Evolutionary conservation across 2,113 vertebrate genomes (phyloP).

Genomic region (Galemys pyrenaicus): DNA sequence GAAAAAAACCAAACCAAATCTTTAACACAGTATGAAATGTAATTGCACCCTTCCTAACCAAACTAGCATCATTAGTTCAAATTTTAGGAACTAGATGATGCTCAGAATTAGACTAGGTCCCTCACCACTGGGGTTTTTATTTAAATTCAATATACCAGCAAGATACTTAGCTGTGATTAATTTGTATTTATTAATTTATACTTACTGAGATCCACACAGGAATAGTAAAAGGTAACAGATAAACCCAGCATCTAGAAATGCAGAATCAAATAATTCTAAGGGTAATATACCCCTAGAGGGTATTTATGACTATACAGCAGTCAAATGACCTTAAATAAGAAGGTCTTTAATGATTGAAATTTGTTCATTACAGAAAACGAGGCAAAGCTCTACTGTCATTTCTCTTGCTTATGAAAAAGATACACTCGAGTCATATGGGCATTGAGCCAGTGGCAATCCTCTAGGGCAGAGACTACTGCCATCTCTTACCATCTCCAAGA

Average conservation of each 20-base stretch:
- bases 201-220: conserved; percentile 30
- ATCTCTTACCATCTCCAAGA: conserved; percentile 65
- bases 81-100: conserved; percentile 3
- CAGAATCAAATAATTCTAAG: conserved; percentile 53
- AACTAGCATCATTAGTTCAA: conserved; percentile 30
- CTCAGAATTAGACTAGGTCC: background rate
- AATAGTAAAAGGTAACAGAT: conserved; percentile 49
- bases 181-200: conserved; percentile 56
- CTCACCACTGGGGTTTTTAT: conserved; percentile 19
- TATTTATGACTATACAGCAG: conserved; percentile 11
- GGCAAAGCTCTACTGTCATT: background rate
- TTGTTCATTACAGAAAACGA: background rate
- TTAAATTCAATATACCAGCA: conserved; percentile 56
- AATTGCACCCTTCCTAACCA: background rate
- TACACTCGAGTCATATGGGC: background rate
- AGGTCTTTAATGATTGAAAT: conserved; percentile 24
- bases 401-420: conserved; percentile 4
- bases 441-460: conserved; percentile 86
- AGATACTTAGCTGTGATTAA: conserved; percentile 49
- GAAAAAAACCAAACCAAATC: background rate
- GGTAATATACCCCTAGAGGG: background rate
- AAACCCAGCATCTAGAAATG: conserved; percentile 56
- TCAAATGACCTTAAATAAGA: conserved; percentile 49
- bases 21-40: conserved; percentile 5
- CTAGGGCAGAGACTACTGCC: conserved; percentile 85